These are phyloP conservation scores for Oenanthe oenanthe DNA, from an alignment of 2,113 vertebrate species.

Conservation along the genomic window DNA sequence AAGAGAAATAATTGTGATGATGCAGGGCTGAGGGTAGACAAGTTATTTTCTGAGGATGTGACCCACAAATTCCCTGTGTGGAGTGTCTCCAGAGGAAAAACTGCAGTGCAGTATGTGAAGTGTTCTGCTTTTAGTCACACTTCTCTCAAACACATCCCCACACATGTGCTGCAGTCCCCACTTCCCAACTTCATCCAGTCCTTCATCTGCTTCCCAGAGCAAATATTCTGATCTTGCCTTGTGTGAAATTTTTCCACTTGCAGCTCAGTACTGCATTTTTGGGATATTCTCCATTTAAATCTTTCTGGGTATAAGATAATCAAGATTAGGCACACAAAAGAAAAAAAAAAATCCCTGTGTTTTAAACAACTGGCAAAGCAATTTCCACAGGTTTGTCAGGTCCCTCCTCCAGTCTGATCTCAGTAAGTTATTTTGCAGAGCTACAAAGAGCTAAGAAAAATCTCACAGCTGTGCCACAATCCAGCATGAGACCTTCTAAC, in stretches of 20 bases:
- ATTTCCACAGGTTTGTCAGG: background rate
- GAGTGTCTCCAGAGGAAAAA: background rate
- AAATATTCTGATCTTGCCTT: background rate
- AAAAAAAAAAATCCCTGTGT: background rate
- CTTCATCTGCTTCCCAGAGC: conserved; percentile 51
- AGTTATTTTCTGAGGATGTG: background rate
- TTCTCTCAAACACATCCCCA: background rate
- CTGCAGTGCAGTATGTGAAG: background rate
- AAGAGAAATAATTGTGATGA: background rate
- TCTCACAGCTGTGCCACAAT: background rate
- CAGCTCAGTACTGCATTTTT: background rate
- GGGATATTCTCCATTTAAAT: background rate
- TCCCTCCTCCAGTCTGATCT: background rate
- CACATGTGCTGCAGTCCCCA: background rate
- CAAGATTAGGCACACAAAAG: background rate
- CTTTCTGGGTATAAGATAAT: background rate
- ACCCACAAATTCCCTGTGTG: background rate
- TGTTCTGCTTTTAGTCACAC: background rate
- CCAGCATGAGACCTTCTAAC: background rate
- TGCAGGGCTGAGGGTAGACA: background rate
- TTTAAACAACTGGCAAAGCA: background rate
- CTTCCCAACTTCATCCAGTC: background rate
- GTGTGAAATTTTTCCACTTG: background rate
- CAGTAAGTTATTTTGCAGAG: background rate
- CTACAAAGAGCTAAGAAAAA: background rate